Conservation (phyloP, 2,888 invertebrate species). For the Bruchidius siliquastri region DNA sequence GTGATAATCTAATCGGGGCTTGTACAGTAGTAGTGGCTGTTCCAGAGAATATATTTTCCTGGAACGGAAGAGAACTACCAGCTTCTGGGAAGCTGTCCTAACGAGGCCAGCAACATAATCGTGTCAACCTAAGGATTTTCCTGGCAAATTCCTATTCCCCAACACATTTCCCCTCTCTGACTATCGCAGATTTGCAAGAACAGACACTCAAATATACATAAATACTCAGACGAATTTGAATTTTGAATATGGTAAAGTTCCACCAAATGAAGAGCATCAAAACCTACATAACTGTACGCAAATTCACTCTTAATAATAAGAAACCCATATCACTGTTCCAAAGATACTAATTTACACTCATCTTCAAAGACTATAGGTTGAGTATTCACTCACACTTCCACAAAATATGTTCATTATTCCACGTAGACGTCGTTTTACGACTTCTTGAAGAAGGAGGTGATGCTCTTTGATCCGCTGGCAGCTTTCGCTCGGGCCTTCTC, state of each 20-base stretch:
- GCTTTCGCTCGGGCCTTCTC: constrained; percentile 73
- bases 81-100: too few relatives aligned
- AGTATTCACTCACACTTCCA: not conserved
- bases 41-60: too few relatives aligned
- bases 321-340: not conserved
- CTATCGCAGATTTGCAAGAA: too few relatives aligned
- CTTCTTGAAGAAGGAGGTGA: constrained; percentile 74
- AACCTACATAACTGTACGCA: not conserved
- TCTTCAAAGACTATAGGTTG: not conserved
- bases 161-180: too few relatives aligned
- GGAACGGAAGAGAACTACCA: too few relatives aligned
- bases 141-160: too few relatives aligned
- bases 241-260: not conserved
- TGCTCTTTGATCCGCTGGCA: constrained; percentile 74
- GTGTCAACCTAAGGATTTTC: too few relatives aligned
- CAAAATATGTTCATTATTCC: not conserved
- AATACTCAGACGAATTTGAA: too few relatives aligned
- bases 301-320: not conserved
- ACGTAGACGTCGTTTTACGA: constrained; percentile 37
- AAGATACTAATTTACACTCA: not conserved
- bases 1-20: too few relatives aligned
- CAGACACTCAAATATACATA: too few relatives aligned
- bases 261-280: not conserved
- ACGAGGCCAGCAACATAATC: too few relatives aligned
- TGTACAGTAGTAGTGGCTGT: too few relatives aligned